A percentile compares a stretch with the other conserved stretches of the same genome.
Conservation (phyloP, 2,113 vertebrate species). For the Malurus alboscapulatus region DNA sequence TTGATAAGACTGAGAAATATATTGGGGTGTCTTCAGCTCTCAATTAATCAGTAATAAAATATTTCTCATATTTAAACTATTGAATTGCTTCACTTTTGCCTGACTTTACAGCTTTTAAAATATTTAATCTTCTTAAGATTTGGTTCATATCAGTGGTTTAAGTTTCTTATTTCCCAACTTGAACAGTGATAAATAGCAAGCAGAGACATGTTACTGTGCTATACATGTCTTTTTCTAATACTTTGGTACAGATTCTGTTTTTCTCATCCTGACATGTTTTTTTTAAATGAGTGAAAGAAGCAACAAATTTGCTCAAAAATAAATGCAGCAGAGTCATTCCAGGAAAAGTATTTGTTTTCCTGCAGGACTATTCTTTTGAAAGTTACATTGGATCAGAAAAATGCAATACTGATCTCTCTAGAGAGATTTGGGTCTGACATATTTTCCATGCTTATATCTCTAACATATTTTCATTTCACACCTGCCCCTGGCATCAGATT, state of each 20-base stretch:
- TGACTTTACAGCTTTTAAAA: neutral
- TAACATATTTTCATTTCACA: conserved; percentile 1
- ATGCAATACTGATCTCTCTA: neutral
- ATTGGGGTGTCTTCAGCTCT: neutral
- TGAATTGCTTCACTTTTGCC: neutral
- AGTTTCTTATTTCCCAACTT: neutral
- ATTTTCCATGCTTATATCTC: neutral
- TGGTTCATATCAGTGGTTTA: neutral
- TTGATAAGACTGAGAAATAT: neutral
- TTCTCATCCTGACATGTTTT: neutral
- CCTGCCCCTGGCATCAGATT: neutral
- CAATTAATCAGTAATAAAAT: neutral
- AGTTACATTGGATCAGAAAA: neutral
- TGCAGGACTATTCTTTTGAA: neutral
- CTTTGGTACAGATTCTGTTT: neutral
- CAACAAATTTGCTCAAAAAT: neutral
- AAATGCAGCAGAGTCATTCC: neutral
- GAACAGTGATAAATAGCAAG: neutral
- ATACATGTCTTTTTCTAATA: neutral
- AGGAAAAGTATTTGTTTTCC: neutral
- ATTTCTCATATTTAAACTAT: neutral
- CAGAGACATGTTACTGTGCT: neutral
- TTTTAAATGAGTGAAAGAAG: neutral
- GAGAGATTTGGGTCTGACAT: neutral
- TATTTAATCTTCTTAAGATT: neutral